Base-by-base conservation (phyloP, 2,113 vertebrate species). In the Muntiacus muntjak region DNA sequence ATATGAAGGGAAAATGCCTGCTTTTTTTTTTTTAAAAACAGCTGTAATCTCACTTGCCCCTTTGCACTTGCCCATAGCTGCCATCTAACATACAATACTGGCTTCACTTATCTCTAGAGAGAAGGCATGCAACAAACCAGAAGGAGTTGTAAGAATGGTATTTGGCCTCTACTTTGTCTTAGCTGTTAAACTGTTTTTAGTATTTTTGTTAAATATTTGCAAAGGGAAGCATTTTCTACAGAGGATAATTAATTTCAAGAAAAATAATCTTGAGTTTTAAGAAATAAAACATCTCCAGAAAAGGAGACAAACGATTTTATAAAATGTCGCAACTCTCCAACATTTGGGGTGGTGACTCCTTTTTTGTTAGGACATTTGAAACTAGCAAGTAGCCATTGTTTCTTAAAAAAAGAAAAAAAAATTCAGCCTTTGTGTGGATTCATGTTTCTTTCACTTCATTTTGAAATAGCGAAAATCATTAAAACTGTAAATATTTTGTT, bases 331-430 rank as follows among this genome's bases (percentile, higher is more conserved):
- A 99, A 98, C 98, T 99, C 99, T 99, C 99, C 99, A 99, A 99
- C 99, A 99, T 99, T 99, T 99, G 99, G 99, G 99, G 99, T 99
- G 98, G 99, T 98, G 98, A 99, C 98, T 98, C 98, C 98, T 98
- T 98, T 98, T 98, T 99, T 98, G 98, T 99, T 98, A 98, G 96
- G 97, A 98, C 98, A 98, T 98, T 98, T 98, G 98, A 98, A 99
- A 98, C 98, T 98, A 99, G 98, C 96, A 98, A 98, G 98, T 98
- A 98, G 98, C 98, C 98, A 98, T 99, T 97, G 98, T 99, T 99
- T 98, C 98, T 99, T 98, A 98, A 98, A 96, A 82, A 90, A 64
- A 84, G 0, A 26, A 67, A 52, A 89, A 60, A 95, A 97, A 98
- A 97, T 88, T 98, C 97, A 98, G 96, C 98, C 96, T 98, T 98